Conservation (phyloP, 2,797 vertebrate genomes). For the Tauraco hartlaubi region DNA sequence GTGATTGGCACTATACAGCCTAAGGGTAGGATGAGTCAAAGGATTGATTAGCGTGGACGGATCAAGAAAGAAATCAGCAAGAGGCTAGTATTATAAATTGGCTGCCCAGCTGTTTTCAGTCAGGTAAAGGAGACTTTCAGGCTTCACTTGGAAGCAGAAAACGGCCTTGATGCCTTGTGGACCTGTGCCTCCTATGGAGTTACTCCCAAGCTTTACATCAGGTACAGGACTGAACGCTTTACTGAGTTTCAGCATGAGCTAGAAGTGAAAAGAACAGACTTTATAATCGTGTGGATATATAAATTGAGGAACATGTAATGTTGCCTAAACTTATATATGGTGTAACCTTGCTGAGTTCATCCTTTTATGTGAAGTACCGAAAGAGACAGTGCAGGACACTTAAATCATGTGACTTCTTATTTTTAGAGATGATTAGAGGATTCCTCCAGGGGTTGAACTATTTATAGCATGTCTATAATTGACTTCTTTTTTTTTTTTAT, state of each 20-base stretch:
- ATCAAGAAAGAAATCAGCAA: background rate
- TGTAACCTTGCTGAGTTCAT: background rate
- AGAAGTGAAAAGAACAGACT: background rate
- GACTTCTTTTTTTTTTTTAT: background rate
- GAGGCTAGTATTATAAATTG: background rate
- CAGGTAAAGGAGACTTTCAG: background rate
- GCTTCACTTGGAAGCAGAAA: background rate
- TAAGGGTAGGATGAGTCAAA: background rate
- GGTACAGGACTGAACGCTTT: background rate
- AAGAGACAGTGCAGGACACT: background rate
- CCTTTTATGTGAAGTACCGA: background rate
- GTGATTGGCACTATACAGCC: background rate
- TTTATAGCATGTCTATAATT: conserved; percentile 14
- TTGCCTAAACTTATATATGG: background rate
- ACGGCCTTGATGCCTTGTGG: background rate
- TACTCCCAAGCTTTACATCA: background rate
- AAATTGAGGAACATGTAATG: background rate
- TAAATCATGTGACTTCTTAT: conserved; percentile 19
- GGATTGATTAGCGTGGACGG: background rate
- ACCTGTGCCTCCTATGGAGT: background rate
- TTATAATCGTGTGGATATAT: background rate
- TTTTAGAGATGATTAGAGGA: conserved; percentile 56
- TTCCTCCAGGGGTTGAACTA: conserved; percentile 24
- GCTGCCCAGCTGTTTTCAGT: background rate
- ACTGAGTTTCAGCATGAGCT: background rate